Conservation (phyloP, 2,888 invertebrate species). For the Leptodirus hochenwartii region DNA sequence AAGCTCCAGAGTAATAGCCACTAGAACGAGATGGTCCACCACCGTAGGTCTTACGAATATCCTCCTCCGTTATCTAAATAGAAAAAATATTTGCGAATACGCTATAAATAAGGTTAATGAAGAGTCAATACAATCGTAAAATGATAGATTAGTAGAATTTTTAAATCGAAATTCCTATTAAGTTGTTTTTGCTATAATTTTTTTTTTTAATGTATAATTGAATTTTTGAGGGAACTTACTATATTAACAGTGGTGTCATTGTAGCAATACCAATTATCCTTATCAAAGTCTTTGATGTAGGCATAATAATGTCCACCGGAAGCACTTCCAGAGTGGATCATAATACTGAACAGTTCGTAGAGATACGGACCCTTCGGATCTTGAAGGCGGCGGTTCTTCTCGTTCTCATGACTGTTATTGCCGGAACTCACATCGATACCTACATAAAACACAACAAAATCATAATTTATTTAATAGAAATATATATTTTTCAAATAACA, state of each 20-base stretch:
- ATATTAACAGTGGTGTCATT: slow-evolving; percentile 1
- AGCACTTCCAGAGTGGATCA: slow-evolving; percentile 84
- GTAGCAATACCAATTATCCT: slow-evolving; percentile 49
- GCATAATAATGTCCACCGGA: slow-evolving; percentile 85
- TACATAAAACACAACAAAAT: slow-evolving; percentile 11
- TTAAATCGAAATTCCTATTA: no score
- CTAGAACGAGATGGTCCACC: slow-evolving; percentile 41
- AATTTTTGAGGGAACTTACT: background rate
- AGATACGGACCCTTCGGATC: slow-evolving; percentile 45
- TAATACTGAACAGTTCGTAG: slow-evolving; percentile 78
- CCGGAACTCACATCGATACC: slow-evolving; percentile 43
- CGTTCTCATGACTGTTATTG: slow-evolving; percentile 32
- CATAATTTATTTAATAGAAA: background rate
- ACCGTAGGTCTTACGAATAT: slow-evolving; percentile 69
- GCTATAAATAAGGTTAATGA: slow-evolving; percentile 2
- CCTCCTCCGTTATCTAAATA: slow-evolving; percentile 53
- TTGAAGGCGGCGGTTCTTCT: slow-evolving; percentile 28
- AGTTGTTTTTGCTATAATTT: no score
- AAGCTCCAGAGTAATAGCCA: slow-evolving; percentile 53
- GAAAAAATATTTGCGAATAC: slow-evolving; percentile 6
- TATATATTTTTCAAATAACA: background rate
- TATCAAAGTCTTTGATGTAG: slow-evolving; percentile 66
- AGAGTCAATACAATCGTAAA: background rate
- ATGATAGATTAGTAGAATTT: no score
- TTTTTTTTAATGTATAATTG: slow-evolving; percentile 1